These are phyloP conservation scores for Oryzias curvinotus DNA, from an alignment of 2,113 vertebrate species.

Conservation along the genomic window DNA sequence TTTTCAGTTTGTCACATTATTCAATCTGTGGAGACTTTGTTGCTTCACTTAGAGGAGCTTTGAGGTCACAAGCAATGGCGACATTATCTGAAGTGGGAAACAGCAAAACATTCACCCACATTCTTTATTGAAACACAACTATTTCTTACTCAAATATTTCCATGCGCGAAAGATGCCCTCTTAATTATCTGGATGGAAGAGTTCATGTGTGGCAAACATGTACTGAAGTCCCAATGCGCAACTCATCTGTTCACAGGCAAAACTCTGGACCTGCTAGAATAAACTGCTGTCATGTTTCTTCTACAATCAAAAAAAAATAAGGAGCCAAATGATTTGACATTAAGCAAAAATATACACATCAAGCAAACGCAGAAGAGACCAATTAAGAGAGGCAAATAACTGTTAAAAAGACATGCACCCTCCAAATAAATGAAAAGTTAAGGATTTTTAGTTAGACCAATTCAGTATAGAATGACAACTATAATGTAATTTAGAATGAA, in stretches of 20 bases:
- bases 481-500: too few species aligned
- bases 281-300: background rate
- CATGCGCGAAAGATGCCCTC: background rate
- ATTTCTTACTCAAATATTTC: background rate
- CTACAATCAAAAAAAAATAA: background rate
- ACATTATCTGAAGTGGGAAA: background rate
- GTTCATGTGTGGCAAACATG: too few species aligned
- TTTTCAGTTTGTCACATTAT: constrained; percentile 8
- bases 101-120: background rate
- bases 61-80: background rate
- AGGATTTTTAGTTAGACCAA: too few species aligned
- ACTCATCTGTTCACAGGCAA: too few species aligned
- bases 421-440: background rate
- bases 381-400: background rate
- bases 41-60: background rate
- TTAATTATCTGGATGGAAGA: background rate
- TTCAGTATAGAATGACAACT: too few species aligned
- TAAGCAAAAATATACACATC: background rate
- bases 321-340: background rate
- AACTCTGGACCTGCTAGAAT: too few species aligned
- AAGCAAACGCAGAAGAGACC: background rate
- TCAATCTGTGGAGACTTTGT: constrained; percentile 29
- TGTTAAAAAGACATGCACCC: background rate
- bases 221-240: too few species aligned
- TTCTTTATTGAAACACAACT: background rate